Evolutionary conservation across 2,888 invertebrate species (phyloP).

Genomic region (Gymnocheta viridis): DNA sequence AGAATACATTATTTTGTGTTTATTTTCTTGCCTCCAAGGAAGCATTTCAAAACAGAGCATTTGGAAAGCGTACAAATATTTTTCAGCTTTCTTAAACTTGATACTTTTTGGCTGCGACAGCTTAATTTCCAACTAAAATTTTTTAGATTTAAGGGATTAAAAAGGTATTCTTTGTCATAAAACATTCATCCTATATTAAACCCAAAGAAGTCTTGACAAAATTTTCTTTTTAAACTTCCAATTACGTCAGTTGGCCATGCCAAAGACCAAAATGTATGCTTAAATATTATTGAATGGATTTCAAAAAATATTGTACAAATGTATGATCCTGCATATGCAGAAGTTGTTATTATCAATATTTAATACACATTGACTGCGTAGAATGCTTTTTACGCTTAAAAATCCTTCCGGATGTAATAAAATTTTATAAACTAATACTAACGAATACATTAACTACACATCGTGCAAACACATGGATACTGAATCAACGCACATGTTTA

Average conservation of each 20-base stretch:
- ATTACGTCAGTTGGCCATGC: background rate
- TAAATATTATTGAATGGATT: background rate
- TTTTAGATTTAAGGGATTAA: too few species aligned
- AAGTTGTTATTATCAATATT: constrained; percentile 76
- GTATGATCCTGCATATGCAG: background rate
- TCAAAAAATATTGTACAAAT: background rate
- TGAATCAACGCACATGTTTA: background rate
- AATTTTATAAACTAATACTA: constrained; percentile 25
- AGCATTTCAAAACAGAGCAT: too few species aligned
- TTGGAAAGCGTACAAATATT: too few species aligned
- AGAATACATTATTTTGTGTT: too few species aligned
- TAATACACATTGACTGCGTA: constrained; percentile 78
- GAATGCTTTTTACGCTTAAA: constrained; percentile 77
- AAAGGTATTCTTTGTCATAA: too few species aligned
- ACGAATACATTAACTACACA: background rate
- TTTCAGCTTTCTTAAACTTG: too few species aligned
- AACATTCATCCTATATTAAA: too few species aligned
- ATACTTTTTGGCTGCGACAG: too few species aligned
- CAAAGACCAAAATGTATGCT: background rate
- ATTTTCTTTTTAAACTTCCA: too few species aligned
- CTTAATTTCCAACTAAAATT: too few species aligned
- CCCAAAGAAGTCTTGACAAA: too few species aligned
- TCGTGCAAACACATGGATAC: background rate
- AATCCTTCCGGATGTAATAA: constrained; percentile 43
- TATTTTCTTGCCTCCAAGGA: too few species aligned